Percentiles rank a stretch among this genome's conserved stretches.
These are phyloP conservation scores for Oryctolagus cuniculus DNA, from an alignment of 2,113 vertebrate species.

Conservation along the genomic window mOryCun1.1 NC_091453.1:92547501-92548000, in stretches of 20 bases:
- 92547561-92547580: neutral
- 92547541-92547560: neutral
- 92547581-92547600: neutral
- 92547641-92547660: neutral
- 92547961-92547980: neutral
- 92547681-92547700: neutral
- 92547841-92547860: neutral
- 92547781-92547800: neutral
- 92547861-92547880: neutral
- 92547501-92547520: neutral
- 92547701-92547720: neutral
- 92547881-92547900: neutral
- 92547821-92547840: neutral
- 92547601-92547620: neutral
- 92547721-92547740: neutral
- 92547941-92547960: neutral
- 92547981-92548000: neutral
- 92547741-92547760: neutral
- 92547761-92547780: neutral
- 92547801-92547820: conserved; percentile 11
- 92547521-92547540: neutral
- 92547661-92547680: neutral
- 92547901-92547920: neutral
- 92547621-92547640: neutral
- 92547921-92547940: neutral